phyloP scores from a whole-genome alignment of 1,140 invertebrate genomes.

The Heliconius nattereri region DNA sequence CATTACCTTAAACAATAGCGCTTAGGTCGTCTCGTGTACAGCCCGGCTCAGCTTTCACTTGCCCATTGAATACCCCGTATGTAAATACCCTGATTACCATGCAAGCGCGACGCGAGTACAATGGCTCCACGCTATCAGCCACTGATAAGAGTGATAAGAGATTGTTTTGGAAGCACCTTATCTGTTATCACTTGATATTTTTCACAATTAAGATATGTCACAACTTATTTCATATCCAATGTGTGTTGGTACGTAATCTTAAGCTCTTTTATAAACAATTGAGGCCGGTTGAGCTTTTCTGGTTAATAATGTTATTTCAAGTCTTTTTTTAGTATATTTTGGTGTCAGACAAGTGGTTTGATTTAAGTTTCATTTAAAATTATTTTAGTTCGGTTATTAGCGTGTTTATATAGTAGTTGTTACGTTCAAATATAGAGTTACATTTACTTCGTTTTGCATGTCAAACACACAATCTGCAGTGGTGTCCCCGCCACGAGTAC shows the following conservation, averaged over 20 bases:
- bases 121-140: constrained; percentile 3
- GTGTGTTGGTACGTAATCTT: not conserved
- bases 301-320: too few relatives aligned
- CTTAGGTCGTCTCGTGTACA: constrained; percentile 16
- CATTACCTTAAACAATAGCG: not conserved
- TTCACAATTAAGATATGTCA: constrained; percentile 10
- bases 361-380: too few relatives aligned
- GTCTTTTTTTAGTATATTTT: too few relatives aligned
- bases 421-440: too few relatives aligned
- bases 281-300: not conserved
- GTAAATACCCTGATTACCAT: constrained; percentile 21
- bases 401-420: too few relatives aligned
- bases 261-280: not conserved
- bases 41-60: constrained; percentile 17
- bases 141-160: constrained; percentile 6
- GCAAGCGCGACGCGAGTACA: constrained; percentile 18
- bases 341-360: too few relatives aligned
- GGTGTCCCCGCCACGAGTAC: too few relatives aligned
- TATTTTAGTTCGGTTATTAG: too few relatives aligned
- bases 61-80: constrained; percentile 22
- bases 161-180: not conserved
- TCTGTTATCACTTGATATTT: not conserved
- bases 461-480: too few relatives aligned
- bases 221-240: not conserved
- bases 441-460: too few relatives aligned